Conservation (phyloP, 2,113 vertebrate genomes). For the Dunckerocampus dactyliophorus region DNA sequence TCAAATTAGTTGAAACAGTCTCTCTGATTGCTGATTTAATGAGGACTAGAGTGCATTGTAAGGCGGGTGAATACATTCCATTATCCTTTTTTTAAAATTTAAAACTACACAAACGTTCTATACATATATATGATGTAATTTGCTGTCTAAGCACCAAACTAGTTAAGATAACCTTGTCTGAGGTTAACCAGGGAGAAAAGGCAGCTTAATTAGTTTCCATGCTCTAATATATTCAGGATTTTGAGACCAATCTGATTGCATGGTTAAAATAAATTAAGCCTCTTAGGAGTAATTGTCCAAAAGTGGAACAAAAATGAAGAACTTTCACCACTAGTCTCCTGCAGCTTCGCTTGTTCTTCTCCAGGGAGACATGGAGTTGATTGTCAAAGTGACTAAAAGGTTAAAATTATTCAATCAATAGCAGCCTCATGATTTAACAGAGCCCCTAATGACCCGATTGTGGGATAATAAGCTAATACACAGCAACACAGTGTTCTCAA, state of each 20-base stretch:
- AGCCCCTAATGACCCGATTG: too few relatives aligned
- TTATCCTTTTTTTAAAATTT: background rate
- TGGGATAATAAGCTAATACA: too few relatives aligned
- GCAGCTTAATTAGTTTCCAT: slow-evolving; percentile 44
- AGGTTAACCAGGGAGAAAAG: slow-evolving; percentile 38
- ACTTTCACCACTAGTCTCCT: slow-evolving; percentile 28
- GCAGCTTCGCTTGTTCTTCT: slow-evolving; percentile 32
- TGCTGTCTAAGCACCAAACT: too few relatives aligned
- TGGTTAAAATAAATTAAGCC: slow-evolving; percentile 53
- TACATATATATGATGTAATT: too few relatives aligned
- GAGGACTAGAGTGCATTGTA: background rate
- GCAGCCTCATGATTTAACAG: background rate
- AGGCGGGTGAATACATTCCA: background rate
- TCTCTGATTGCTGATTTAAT: slow-evolving; percentile 18
- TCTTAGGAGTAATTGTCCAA: slow-evolving; percentile 51
- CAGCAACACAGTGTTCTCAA: too few relatives aligned
- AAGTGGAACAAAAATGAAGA: slow-evolving; percentile 45
- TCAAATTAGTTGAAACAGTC: slow-evolving; percentile 17
- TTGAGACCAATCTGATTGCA: slow-evolving; percentile 53
- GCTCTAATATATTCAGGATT: slow-evolving; percentile 51
- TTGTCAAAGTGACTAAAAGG: slow-evolving; percentile 21
- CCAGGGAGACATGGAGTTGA: slow-evolving; percentile 25
- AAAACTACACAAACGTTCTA: too few relatives aligned
- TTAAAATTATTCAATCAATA: slow-evolving; percentile 12
- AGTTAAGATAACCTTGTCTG: slow-evolving; percentile 21